Conservation (phyloP, 2,113 vertebrate genomes). For the Gallinago paraguaiae region DNA sequence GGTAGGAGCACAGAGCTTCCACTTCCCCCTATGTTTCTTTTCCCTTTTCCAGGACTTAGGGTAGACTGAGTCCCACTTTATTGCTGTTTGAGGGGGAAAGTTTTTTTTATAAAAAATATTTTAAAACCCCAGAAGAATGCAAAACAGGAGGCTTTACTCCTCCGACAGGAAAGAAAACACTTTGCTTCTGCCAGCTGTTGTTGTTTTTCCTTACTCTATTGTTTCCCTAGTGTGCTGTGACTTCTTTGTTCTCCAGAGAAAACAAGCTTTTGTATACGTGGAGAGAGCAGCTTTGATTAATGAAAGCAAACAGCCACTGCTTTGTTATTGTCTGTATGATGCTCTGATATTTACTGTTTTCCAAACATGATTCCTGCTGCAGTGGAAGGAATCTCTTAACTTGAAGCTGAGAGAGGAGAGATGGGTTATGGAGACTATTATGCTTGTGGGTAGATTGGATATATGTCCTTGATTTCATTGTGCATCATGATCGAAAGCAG, state of each 20-base stretch:
- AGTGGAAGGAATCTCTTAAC: neutral
- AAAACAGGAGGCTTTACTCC: constrained; percentile 41
- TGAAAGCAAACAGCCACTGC: constrained; percentile 41
- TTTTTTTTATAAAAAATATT: neutral
- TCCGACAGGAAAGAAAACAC: constrained; percentile 57
- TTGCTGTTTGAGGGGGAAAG: neutral
- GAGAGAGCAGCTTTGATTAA: constrained; percentile 38
- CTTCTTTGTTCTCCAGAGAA: constrained; percentile 49
- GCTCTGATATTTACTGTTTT: neutral
- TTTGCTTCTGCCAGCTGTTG: constrained; percentile 54
- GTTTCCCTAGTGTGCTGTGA: constrained; percentile 28
- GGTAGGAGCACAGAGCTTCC: neutral
- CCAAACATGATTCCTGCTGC: neutral
- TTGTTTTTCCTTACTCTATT: constrained; percentile 57
- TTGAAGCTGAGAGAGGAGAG: neutral
- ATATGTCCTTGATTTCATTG: neutral
- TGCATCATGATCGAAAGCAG: neutral
- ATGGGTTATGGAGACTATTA: neutral
- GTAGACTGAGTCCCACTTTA: neutral
- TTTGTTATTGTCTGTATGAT: constrained; percentile 17
- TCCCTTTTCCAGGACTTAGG: neutral
- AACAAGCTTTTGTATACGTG: constrained; percentile 35
- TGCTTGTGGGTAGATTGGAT: neutral
- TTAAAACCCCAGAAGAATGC: neutral
- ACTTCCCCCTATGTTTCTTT: neutral